Conservation (phyloP, 2,888 invertebrate species). For the Caenorhabditis sp. region DNA sequence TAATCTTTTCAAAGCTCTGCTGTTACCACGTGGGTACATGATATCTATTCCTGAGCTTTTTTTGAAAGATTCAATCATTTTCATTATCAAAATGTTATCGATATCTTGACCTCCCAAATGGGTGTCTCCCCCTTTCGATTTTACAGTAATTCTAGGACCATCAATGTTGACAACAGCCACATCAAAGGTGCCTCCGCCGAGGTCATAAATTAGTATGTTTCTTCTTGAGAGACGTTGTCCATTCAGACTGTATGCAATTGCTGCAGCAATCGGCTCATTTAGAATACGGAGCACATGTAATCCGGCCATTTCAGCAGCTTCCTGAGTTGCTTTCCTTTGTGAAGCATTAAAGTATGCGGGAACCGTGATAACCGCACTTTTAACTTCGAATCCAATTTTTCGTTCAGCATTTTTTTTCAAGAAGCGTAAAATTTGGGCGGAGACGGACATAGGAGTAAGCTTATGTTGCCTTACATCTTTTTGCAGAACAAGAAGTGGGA, state of each 20-base stretch:
- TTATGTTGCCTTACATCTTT: constrained; percentile 23
- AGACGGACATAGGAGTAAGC: constrained; percentile 42
- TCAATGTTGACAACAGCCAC: constrained; percentile 65
- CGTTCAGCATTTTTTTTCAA: constrained; percentile 59
- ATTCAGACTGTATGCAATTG: constrained; percentile 58
- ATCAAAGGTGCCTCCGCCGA: constrained; percentile 65
- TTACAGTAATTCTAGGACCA: constrained; percentile 60
- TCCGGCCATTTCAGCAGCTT: constrained; percentile 55
- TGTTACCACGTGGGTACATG: constrained; percentile 90
- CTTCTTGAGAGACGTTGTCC: constrained; percentile 52
- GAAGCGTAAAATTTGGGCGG: constrained; percentile 47
- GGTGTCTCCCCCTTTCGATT: constrained; percentile 62
- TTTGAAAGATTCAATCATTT: constrained; percentile 52
- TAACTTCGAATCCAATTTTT: constrained; percentile 48
- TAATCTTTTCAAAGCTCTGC: constrained; percentile 92
- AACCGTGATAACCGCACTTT: constrained; percentile 64
- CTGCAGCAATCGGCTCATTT: constrained; percentile 63
- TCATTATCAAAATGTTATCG: constrained; percentile 60
- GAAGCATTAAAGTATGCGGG: constrained; percentile 65
- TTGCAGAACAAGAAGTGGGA: constrained; percentile 37
- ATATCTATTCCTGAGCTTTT: constrained; percentile 87
- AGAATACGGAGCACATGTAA: constrained; percentile 57
- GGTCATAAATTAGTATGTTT: constrained; percentile 62
- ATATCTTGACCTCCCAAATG: constrained; percentile 66
- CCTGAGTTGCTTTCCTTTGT: constrained; percentile 58